phyloP scores from a whole-genome alignment of 1,140 invertebrate genomes.

The Lutraria rhynchaena region DNA sequence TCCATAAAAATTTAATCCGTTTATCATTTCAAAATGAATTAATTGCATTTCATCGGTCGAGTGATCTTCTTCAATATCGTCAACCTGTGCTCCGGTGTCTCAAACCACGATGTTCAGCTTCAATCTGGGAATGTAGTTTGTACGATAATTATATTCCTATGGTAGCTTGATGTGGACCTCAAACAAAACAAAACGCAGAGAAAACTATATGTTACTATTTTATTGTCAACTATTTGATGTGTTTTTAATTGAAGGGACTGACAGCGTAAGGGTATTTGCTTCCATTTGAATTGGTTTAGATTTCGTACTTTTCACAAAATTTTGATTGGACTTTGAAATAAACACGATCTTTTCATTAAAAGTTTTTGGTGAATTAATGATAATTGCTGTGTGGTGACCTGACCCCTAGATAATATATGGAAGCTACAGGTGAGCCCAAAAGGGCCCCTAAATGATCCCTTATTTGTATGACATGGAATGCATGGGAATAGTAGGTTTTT shows the following conservation, averaged over 20 bases:
- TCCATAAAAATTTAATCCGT: conserved; percentile 62
- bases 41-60: conserved; percentile 55
- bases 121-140: conserved; percentile 7
- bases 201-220: conserved; percentile 42
- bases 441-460: conserved; percentile 6
- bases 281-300: conserved; percentile 49
- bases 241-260: conserved; percentile 50
- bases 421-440: conserved; percentile 26
- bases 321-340: conserved; percentile 40
- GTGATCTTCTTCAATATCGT: conserved; percentile 11
- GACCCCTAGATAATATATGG: conserved; percentile 42
- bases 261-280: conserved; percentile 38
- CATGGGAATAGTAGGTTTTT: conserved; percentile 16
- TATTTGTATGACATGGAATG: conserved; percentile 11
- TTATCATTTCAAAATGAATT: conserved; percentile 54
- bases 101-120: too few relatives aligned
- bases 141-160: conserved; percentile 46
- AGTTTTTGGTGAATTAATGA: conserved; percentile 48
- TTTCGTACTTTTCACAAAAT: conserved; percentile 44
- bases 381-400: conserved; percentile 37
- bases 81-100: conserved; percentile 16
- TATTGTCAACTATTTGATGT: conserved; percentile 48
- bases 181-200: conserved; percentile 41
- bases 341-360: conserved; percentile 45
- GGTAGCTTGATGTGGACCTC: conserved; percentile 14